These are phyloP conservation scores for Meganola albula DNA, from an alignment of 2,888 invertebrate genomes.

Conservation along the genomic window DNA sequence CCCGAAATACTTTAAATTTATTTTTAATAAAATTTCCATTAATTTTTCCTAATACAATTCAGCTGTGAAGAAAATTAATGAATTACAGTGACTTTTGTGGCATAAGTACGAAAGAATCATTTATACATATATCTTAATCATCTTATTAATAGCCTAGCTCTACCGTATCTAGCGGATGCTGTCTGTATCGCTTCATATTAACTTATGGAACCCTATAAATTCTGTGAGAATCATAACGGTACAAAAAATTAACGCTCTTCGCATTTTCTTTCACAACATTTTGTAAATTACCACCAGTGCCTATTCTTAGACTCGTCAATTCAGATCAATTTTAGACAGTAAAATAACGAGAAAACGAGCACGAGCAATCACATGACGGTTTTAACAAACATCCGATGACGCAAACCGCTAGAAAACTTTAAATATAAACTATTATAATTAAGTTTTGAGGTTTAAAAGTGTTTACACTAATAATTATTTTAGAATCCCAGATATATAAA, in stretches of 20 bases:
- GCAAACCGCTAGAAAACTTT: conserved; percentile 50
- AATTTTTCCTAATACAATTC: conserved; percentile 40
- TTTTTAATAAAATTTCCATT: conserved; percentile 50
- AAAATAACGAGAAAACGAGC: conserved; percentile 44
- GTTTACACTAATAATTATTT: no score
- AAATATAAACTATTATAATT: conserved; percentile 63
- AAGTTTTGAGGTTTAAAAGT: conserved; percentile 41
- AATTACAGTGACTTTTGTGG: conserved; percentile 21
- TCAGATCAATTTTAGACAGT: conserved; percentile 46
- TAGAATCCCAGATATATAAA: no score
- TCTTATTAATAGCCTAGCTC: no score
- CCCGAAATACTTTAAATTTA: conserved; percentile 59
- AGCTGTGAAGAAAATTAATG: conserved; percentile 31
- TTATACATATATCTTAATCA: no score
- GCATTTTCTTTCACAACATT: conserved; percentile 27
- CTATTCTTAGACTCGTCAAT: conserved; percentile 25
- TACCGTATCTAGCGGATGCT: no score
- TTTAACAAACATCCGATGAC: conserved; percentile 51
- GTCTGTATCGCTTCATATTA: no score
- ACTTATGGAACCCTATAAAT: no score
- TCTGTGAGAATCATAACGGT: no score
- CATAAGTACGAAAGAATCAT: no score
- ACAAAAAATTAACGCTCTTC: no score
- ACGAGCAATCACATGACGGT: conserved; percentile 63
- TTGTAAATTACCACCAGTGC: conserved; percentile 26